Evolutionary conservation across 2,797 vertebrate genomes (phyloP).

Genomic region (Muraenolepis orangiensis): DNA sequence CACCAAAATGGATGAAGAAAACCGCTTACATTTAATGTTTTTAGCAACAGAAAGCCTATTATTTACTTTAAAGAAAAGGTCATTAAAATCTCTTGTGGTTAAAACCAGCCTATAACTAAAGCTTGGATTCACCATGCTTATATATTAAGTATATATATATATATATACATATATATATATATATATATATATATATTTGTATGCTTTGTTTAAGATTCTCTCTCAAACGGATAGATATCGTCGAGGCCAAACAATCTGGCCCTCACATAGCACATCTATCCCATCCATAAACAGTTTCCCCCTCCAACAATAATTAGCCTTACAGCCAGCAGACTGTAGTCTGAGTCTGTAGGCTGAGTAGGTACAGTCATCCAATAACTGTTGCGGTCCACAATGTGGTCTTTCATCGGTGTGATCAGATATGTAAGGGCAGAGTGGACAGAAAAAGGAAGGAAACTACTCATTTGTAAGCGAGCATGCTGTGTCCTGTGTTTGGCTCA

Average conservation of each 20-base stretch:
- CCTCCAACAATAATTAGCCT: not conserved
- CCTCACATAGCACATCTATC: not conserved
- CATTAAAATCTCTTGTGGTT: not conserved
- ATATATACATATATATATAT: too few relatives aligned
- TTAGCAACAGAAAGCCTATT: not conserved
- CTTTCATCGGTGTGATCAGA: slow-evolving; percentile 7
- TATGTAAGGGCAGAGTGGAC: not conserved
- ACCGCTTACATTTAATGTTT: not conserved
- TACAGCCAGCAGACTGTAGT: not conserved
- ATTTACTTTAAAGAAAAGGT: not conserved
- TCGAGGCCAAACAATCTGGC: not conserved
- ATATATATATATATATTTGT: too few relatives aligned
- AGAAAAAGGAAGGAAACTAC: not conserved
- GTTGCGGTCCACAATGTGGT: not conserved
- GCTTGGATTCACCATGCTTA: not conserved
- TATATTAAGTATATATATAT: not conserved
- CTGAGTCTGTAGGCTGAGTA: not conserved
- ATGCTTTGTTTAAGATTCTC: not conserved
- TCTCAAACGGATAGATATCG: not conserved
- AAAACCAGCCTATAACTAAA: not conserved
- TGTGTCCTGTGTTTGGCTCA: slow-evolving; percentile 2
- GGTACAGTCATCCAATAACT: not conserved
- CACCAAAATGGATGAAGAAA: not conserved
- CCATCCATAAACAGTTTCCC: not conserved
- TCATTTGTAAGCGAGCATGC: not conserved